phyloP scores from a whole-genome alignment of 2,888 invertebrate species.

The Pediacus dermestoides region DNA sequence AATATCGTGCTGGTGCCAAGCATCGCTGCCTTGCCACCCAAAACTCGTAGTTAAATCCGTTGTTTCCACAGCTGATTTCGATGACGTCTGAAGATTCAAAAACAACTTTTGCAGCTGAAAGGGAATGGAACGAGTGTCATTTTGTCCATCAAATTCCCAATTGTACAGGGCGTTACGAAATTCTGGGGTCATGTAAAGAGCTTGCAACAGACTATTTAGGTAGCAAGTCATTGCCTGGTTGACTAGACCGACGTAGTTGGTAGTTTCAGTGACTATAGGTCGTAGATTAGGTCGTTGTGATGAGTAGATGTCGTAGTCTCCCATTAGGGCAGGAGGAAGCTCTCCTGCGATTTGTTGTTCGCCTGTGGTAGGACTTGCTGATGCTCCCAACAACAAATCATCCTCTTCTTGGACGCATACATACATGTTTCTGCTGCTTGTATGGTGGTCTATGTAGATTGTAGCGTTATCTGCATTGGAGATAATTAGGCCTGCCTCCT shows the following conservation, averaged over 20 bases:
- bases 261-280: constrained; percentile 24
- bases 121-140: constrained; percentile 72
- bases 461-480: too few relatives aligned
- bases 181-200: constrained; percentile 88
- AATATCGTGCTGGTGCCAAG: constrained; percentile 91
- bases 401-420: constrained; percentile 42
- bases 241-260: constrained; percentile 71
- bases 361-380: constrained; percentile 49
- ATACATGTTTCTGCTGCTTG: constrained; percentile 31
- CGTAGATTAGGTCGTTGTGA: background rate
- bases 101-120: constrained; percentile 84
- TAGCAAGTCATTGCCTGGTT: constrained; percentile 94
- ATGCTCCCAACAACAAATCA: constrained; percentile 49
- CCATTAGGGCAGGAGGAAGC: background rate
- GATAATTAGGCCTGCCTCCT: constrained; percentile 49
- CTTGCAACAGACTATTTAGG: constrained; percentile 82
- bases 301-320: constrained; percentile 9
- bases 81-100: constrained; percentile 78
- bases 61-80: constrained; percentile 76
- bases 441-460: constrained; percentile 3
- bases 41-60: constrained; percentile 83
- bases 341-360: constrained; percentile 9
- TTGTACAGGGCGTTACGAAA: constrained; percentile 84
- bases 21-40: constrained; percentile 81
- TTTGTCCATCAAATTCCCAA: constrained; percentile 73